A percentile compares a stretch with the other conserved stretches of the same genome.
Evolutionary conservation across 2,888 invertebrate species (phyloP).

Genomic region (Euplagia quadripunctaria): DNA sequence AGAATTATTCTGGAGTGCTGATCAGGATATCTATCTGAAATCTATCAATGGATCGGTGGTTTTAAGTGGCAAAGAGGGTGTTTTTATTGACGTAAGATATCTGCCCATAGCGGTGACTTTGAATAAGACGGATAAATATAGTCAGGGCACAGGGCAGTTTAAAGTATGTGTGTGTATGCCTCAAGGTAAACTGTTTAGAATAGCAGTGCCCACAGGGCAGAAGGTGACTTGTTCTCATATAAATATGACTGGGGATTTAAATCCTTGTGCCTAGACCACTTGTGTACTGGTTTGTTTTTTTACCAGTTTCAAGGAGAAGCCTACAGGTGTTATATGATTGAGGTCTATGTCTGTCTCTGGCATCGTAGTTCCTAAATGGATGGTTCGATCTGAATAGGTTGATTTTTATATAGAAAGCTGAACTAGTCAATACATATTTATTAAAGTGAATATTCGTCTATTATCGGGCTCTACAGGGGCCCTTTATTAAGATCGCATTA

Average conservation of each 20-base stretch:
- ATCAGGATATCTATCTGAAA: conserved; percentile 92
- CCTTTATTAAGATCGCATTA: neutral
- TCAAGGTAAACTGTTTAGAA: conserved; percentile 93
- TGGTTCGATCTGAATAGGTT: neutral
- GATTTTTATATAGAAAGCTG: neutral
- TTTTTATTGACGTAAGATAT: conserved; percentile 90
- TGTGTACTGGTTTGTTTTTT: neutral
- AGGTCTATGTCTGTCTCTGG: neutral
- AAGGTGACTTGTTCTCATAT: conserved; percentile 89
- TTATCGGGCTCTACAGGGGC: neutral
- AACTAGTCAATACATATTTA: no score
- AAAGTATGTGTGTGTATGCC: conserved; percentile 97
- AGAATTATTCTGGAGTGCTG: conserved; percentile 91
- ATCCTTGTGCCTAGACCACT: conserved; percentile 88
- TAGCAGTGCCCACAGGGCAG: conserved; percentile 89
- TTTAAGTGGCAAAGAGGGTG: conserved; percentile 90
- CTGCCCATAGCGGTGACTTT: conserved; percentile 89
- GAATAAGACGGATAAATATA: conserved; percentile 65
- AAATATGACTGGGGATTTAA: conserved; percentile 87
- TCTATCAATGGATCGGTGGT: conserved; percentile 92
- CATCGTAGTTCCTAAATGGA: neutral
- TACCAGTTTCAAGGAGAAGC: neutral
- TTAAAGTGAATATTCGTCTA: neutral
- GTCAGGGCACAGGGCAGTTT: conserved; percentile 87
- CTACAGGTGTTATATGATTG: no score